Evolutionary conservation across 2,113 vertebrate species (phyloP).

Genomic region (Patagioenas fasciata): DNA sequence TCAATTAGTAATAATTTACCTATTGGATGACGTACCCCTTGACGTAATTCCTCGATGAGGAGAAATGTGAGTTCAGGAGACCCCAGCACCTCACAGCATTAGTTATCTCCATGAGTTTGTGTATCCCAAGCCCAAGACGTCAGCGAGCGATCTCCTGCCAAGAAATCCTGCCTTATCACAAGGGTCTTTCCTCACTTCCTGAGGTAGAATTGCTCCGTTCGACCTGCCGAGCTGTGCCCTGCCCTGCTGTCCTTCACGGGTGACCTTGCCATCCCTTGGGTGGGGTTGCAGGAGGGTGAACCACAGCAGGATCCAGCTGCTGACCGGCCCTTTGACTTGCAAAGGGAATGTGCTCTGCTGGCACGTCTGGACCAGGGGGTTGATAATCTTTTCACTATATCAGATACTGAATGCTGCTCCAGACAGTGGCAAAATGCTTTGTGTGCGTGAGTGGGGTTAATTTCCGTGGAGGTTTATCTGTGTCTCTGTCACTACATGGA

Average conservation of each 20-base stretch:
- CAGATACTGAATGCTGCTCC: not conserved
- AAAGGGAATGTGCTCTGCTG: not conserved
- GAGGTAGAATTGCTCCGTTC: not conserved
- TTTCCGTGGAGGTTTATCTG: not conserved
- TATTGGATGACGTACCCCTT: not conserved
- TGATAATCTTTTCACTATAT: not conserved
- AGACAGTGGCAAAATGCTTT: not conserved
- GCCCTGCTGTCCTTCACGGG: not conserved
- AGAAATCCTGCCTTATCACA: not conserved
- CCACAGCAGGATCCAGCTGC: constrained; percentile 8
- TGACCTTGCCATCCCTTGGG: constrained; percentile 38
- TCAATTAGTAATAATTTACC: not conserved
- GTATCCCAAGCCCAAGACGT: not conserved
- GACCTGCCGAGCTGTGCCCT: constrained; percentile 38
- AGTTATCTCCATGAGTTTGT: accelerated
- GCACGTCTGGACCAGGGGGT: not conserved
- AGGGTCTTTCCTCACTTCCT: constrained; percentile 43
- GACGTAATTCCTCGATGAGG: not conserved
- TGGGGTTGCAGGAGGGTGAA: constrained; percentile 10
- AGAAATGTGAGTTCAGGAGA: not conserved
- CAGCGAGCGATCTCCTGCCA: constrained; percentile 27
- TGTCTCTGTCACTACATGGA: not conserved
- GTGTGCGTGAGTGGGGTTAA: not conserved
- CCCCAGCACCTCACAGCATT: not conserved
- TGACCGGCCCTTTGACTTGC: not conserved